A percentile compares a stretch with the other conserved stretches of the same genome.
Evolutionary conservation across 2,797 vertebrate species (phyloP).

Genomic region (Poeciliopsis turneri): DNA sequence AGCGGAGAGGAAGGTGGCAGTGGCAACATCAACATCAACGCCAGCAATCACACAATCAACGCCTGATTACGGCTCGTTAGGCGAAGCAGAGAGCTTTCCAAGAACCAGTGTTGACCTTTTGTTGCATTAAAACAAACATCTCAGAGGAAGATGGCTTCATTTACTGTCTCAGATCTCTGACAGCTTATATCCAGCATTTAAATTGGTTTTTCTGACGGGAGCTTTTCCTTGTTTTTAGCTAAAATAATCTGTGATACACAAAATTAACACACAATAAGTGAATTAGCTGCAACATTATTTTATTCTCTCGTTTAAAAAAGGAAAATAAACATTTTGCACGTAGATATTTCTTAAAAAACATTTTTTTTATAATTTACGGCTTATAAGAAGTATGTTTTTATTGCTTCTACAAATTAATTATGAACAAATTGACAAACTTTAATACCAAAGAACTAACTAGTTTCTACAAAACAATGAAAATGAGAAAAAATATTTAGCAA

Average conservation of each 20-base stretch:
- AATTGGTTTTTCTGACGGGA: not conserved
- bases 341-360: not conserved
- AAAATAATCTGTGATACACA: not conserved
- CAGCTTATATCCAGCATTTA: not conserved
- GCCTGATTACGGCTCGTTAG: conserved; percentile 67
- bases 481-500: not conserved
- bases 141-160: not conserved
- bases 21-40: conserved; percentile 52
- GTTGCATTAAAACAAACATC: not conserved
- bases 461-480: not conserved
- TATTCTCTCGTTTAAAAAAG: not conserved
- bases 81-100: conserved; percentile 54
- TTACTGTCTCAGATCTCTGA: not conserved
- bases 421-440: not conserved
- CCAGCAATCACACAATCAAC: conserved; percentile 56
- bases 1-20: conserved; percentile 44
- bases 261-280: not conserved
- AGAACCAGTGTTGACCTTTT: conserved; percentile 39
- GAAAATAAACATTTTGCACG: not conserved
- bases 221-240: not conserved
- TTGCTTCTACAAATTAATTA: not conserved
- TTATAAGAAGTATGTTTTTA: not conserved
- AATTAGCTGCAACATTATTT: not conserved
- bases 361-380: not conserved
- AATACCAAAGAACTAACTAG: not conserved